Evolutionary conservation across 2,797 vertebrate genomes (phyloP).

Genomic region (Cetoscarus ocellatus): DNA sequence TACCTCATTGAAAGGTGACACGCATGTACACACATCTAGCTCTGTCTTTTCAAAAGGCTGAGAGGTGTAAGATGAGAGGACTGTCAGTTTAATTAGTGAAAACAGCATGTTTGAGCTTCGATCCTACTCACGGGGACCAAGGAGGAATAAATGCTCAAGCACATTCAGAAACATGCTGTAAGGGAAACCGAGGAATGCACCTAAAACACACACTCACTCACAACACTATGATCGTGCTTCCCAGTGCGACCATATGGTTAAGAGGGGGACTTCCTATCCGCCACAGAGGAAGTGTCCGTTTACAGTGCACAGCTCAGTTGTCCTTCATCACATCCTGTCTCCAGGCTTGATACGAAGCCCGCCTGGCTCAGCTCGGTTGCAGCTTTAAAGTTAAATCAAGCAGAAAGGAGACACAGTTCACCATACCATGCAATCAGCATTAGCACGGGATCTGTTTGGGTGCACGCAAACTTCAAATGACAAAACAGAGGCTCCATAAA

Average conservation of each 20-base stretch:
- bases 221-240: slow-evolving; percentile 50
- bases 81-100: slow-evolving; percentile 73
- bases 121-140: slow-evolving; percentile 28
- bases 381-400: slow-evolving; percentile 75
- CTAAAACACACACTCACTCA: slow-evolving; percentile 7
- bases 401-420: slow-evolving; percentile 69
- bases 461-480: slow-evolving; percentile 35
- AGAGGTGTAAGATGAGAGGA: slow-evolving; percentile 62
- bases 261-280: slow-evolving; percentile 71
- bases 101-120: slow-evolving; percentile 55
- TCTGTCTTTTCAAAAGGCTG: slow-evolving; percentile 44
- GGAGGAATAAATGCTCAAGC: slow-evolving; percentile 42
- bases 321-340: slow-evolving; percentile 74
- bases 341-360: slow-evolving; percentile 46
- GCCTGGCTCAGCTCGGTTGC: slow-evolving; percentile 47
- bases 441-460: slow-evolving; percentile 42
- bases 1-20: slow-evolving; percentile 47
- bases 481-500: slow-evolving; percentile 27
- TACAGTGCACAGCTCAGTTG: slow-evolving; percentile 73
- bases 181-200: slow-evolving; percentile 48
- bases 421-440: slow-evolving; percentile 65
- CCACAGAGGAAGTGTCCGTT: slow-evolving; percentile 78
- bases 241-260: slow-evolving; percentile 77
- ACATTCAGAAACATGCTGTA: slow-evolving; percentile 32
- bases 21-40: slow-evolving; percentile 22